Conservation (phyloP, 1,140 invertebrate species). For the Campoletis sonorensis region DNA sequence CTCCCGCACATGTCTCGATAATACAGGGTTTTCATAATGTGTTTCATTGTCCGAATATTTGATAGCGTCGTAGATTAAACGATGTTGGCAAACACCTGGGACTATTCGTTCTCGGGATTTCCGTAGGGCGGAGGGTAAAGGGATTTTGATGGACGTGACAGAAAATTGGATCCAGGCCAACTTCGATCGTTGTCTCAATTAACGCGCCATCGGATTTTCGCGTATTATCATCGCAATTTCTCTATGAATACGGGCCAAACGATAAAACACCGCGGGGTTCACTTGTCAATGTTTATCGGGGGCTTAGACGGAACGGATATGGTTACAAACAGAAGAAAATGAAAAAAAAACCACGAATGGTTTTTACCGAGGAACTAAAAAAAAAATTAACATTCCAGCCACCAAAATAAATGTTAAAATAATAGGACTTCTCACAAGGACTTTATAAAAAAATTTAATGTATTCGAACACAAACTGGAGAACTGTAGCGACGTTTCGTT, state of each 20-base stretch:
- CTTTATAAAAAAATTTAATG: too few relatives aligned
- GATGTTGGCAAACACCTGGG: conserved; percentile 61
- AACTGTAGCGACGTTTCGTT: too few relatives aligned
- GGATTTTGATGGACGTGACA: conserved; percentile 33
- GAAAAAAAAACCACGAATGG: too few relatives aligned
- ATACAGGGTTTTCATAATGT: conserved; percentile 17
- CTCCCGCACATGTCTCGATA: background rate
- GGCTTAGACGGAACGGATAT: too few relatives aligned
- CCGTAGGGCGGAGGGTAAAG: background rate
- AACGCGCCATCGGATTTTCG: background rate
- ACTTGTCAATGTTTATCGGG: background rate
- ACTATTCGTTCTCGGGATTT: conserved; percentile 55
- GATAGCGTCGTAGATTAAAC: conserved; percentile 60
- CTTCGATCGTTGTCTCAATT: conserved; percentile 37
- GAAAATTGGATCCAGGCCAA: conserved; percentile 61
- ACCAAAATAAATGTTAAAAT: too few relatives aligned
- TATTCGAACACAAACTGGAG: too few relatives aligned
- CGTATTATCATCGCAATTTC: conserved; percentile 12
- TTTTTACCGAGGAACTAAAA: too few relatives aligned
- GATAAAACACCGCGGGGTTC: background rate
- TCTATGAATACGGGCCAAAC: background rate
- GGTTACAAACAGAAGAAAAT: too few relatives aligned
- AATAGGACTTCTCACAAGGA: too few relatives aligned
- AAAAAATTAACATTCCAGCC: too few relatives aligned
- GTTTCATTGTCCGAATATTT: conserved; percentile 55